A percentile compares a stretch with the other conserved stretches of the same genome.
phyloP scores from a whole-genome alignment of 1,140 invertebrate genomes.

The Nilaparvata lugens region DNA sequence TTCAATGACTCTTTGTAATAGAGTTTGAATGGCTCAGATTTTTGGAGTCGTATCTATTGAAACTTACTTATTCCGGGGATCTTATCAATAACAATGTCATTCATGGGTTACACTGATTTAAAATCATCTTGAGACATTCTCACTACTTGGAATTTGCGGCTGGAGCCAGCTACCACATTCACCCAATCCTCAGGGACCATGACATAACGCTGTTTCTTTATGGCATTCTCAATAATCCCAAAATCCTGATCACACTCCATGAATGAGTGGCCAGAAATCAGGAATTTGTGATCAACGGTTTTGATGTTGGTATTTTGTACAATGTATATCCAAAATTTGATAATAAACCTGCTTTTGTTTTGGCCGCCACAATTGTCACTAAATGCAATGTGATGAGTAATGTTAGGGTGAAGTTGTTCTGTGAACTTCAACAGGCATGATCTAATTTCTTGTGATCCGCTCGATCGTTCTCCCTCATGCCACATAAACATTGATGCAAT shows the following conservation, averaged over 20 bases:
- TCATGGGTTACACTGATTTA: too few relatives aligned
- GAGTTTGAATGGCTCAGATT: too few relatives aligned
- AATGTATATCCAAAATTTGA: conserved; percentile 23
- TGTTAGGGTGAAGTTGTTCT: background rate
- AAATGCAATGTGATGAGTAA: conserved; percentile 12
- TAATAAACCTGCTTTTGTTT: conserved; percentile 16
- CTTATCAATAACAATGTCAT: too few relatives aligned
- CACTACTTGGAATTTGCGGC: conserved; percentile 13
- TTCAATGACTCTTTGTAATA: too few relatives aligned
- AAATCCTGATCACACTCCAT: conserved; percentile 22
- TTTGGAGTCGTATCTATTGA: too few relatives aligned
- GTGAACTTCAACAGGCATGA: conserved; percentile 20
- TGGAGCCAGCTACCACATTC: conserved; percentile 6
- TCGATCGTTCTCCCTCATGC: conserved; percentile 17
- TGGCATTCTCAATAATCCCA: conserved; percentile 12
- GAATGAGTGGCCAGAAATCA: too few relatives aligned
- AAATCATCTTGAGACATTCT: too few relatives aligned
- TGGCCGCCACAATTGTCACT: too few relatives aligned
- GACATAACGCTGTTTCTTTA: conserved; percentile 6
- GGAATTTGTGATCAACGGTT: conserved; percentile 18
- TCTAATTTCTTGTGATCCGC: conserved; percentile 19
- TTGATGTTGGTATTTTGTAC: conserved; percentile 17
- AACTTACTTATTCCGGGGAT: too few relatives aligned
- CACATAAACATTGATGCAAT: conserved; percentile 19
- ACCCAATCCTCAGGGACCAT: conserved; percentile 18